Percentiles rank a stretch among this genome's conserved stretches.
Conservation (phyloP, 2,797 vertebrate species). For the Rhinatrema bivittatum region DNA sequence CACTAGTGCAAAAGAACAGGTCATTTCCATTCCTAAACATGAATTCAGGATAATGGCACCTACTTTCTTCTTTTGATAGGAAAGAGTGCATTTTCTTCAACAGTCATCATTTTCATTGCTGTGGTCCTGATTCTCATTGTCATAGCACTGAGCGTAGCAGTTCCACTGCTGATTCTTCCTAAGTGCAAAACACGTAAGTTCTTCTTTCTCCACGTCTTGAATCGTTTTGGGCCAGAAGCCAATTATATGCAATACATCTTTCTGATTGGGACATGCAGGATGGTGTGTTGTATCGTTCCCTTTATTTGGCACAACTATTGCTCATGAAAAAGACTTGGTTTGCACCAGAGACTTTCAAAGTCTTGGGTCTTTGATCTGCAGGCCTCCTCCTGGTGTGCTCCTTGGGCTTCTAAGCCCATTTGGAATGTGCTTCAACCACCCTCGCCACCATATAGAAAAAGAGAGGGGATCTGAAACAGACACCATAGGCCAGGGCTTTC, state of each 20-base stretch:
- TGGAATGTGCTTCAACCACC: no score
- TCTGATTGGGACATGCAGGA: no score
- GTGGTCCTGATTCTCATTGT: slow-evolving; percentile 17
- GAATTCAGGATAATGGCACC: neutral
- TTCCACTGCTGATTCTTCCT: slow-evolving; percentile 28
- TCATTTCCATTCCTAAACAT: slow-evolving; percentile 1
- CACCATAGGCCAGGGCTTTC: no score
- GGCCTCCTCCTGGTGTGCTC: neutral
- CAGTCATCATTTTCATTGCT: slow-evolving; percentile 8
- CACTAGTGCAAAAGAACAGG: slow-evolving; percentile 9
- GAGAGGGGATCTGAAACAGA: no score
- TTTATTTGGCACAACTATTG: no score
- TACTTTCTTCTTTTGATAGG: slow-evolving; percentile 1
- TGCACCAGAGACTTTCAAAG: neutral
- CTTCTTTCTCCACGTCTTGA: neutral
- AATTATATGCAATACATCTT: no score
- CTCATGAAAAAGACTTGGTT: neutral
- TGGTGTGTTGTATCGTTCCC: no score
- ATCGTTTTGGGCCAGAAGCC: no score
- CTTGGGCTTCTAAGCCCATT: neutral
- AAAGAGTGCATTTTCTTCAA: slow-evolving; percentile 10
- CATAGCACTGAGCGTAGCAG: slow-evolving; percentile 10
- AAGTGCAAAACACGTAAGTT: slow-evolving; percentile 53
- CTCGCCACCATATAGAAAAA: no score
- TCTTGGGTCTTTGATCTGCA: neutral